phyloP scores from a whole-genome alignment of 2,888 invertebrate species.

The Caenorhabditis virilis region DNA sequence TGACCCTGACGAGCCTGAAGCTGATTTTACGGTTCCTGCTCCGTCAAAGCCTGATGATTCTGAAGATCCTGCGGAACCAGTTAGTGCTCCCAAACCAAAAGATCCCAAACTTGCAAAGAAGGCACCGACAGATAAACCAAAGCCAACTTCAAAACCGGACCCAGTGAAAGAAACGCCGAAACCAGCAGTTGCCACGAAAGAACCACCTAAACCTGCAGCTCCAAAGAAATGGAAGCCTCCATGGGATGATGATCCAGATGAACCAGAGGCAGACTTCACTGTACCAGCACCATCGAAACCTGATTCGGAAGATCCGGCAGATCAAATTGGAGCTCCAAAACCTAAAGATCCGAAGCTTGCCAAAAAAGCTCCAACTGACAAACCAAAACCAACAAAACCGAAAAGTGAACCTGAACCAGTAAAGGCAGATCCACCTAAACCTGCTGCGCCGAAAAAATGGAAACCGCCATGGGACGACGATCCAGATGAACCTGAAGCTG shows the following conservation, averaged over 20 bases:
- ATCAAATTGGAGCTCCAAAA: slow-evolving; percentile 16
- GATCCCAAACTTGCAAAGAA: slow-evolving; percentile 26
- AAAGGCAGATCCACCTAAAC: too few relatives aligned
- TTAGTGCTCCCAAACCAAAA: slow-evolving; percentile 19
- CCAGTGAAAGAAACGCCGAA: not conserved
- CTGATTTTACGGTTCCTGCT: slow-evolving; percentile 25
- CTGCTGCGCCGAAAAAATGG: slow-evolving; percentile 30
- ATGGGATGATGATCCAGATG: slow-evolving; percentile 16
- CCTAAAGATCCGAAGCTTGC: slow-evolving; percentile 26
- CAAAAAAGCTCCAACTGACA: slow-evolving; percentile 24
- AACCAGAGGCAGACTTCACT: slow-evolving; percentile 29
- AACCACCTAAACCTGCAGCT: slow-evolving; percentile 1
- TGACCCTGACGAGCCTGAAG: slow-evolving; percentile 26
- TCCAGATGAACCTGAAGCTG: slow-evolving; percentile 12
- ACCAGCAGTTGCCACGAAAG: not conserved
- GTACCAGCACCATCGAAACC: slow-evolving; percentile 27
- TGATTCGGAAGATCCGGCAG: slow-evolving; percentile 26
- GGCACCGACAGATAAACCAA: not conserved
- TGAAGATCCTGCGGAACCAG: slow-evolving; percentile 20
- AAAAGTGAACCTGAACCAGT: slow-evolving; percentile 20
- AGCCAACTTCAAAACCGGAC: not conserved
- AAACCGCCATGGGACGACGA: slow-evolving; percentile 36
- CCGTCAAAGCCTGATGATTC: slow-evolving; percentile 31
- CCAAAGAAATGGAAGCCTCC: slow-evolving; percentile 16
- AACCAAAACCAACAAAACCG: slow-evolving; percentile 16